Evolutionary conservation across 2,797 vertebrate species (phyloP), one percentile per base, ranked within the genome.

Genomic region (Pachyuromys duprasi): DNA sequence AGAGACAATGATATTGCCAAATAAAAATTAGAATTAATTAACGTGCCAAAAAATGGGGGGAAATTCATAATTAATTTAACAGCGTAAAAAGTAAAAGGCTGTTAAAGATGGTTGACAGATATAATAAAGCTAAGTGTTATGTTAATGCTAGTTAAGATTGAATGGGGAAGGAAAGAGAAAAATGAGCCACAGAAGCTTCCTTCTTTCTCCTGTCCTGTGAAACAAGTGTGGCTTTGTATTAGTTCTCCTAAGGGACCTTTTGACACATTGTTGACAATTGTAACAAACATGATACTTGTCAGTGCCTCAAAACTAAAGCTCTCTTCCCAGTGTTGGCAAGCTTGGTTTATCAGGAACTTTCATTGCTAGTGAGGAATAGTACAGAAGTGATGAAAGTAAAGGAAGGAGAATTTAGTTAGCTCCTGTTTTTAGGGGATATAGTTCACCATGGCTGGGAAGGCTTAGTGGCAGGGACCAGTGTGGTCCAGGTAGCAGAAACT

Each of bases 1-100:
- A 11, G 94, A 55, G 60, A 65, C 78, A 31, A 72, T 55, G 15
- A 87, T 39, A 8, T 36, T 91, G 53, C 8, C 31, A 24, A 95
- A 67, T 91, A 89, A 91, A 93, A 95, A 65, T 82, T 67, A 92
- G 67, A 94, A 70, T 60, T 67, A 87, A 88, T 36, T 81, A 70
- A 55, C n/a, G 57, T 18, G 86, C 2, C 24, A 62, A 81, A 90
- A 22, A 67, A 67, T 63, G 55, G 3, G 22, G 88, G 53, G 42
- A 74, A 26, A 83, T 39, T 63, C 20, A 78, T 33, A 49, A 75
- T 90, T 93, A 63, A 22, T 14, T 88, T 67, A 78, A 82, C 49
- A 24, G 70, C 17, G 57, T 14, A 86, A 90, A 78, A 75, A 39
- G 39, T 14, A 75, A 9, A 93, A 76, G 17, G 18, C 55, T 72